These are phyloP conservation scores for Galaxea fascicularis DNA, from an alignment of 92 coral and sea anemone genomes.

Conservation along the genomic window DNA sequence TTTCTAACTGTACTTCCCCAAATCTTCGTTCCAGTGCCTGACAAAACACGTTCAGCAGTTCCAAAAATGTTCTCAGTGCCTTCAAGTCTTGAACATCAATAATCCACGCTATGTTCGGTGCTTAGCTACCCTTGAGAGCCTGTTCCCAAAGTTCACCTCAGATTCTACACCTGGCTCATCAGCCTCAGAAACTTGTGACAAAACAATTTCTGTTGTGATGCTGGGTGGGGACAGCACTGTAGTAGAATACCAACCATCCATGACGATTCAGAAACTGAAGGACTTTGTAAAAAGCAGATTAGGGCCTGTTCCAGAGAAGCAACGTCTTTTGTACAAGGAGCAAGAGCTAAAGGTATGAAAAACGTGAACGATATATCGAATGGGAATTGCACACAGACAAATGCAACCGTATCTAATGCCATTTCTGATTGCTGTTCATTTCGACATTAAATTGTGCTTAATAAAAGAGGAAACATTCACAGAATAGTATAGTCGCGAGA, in stretches of 20 bases:
- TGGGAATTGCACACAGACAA: no score
- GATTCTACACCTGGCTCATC: constrained; percentile 34
- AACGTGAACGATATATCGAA: not conserved
- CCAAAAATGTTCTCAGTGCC: constrained; percentile 80
- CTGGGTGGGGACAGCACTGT: constrained; percentile 93
- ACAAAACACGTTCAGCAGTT: constrained; percentile 68
- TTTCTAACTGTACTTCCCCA: not conserved
- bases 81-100: constrained; percentile 52
- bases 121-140: constrained; percentile 71
- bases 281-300: constrained; percentile 38
- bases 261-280: constrained; percentile 77
- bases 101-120: constrained; percentile 72
- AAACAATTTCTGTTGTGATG: constrained; percentile 80
- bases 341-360: constrained; percentile 80
- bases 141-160: constrained; percentile 76
- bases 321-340: constrained; percentile 78
- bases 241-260: constrained; percentile 57
- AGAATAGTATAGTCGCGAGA: no score
- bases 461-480: no score
- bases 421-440: no score
- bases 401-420: no score
- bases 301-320: constrained; percentile 70
- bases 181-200: not conserved
- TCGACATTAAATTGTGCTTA: no score
- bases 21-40: constrained; percentile 65